Conservation (phyloP, 2,797 vertebrate species). For the Spizella passerina region DNA sequence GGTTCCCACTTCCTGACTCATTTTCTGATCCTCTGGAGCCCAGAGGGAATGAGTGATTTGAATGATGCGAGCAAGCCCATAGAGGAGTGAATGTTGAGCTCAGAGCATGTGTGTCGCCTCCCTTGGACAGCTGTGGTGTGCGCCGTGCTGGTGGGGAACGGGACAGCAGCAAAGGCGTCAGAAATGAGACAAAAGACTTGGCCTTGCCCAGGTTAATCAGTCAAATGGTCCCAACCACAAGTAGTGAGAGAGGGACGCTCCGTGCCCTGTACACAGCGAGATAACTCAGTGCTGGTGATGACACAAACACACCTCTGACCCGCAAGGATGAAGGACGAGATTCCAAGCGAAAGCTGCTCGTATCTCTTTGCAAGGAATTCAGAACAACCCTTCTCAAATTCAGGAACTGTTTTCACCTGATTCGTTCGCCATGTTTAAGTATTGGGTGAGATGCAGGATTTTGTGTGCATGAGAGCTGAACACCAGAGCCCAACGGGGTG, state of each 20-base stretch:
- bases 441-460: background rate
- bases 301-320: background rate
- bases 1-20: background rate
- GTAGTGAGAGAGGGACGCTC: background rate
- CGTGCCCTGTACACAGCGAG: accelerated
- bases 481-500: too few relatives aligned
- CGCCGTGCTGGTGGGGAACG: background rate
- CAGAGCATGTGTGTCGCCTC: background rate
- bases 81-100: background rate
- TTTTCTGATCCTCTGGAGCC: background rate
- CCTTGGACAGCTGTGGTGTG: background rate
- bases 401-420: background rate
- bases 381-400: background rate
- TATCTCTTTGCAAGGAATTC: background rate
- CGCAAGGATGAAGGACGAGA: background rate
- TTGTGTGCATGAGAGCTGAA: background rate
- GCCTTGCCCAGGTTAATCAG: background rate
- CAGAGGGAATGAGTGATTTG: background rate
- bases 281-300: background rate
- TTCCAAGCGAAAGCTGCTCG: background rate
- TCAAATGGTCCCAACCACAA: background rate
- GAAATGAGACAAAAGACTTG: background rate
- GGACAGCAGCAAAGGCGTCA: background rate
- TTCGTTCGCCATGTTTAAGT: background rate
- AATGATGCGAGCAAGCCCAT: background rate